Percentiles rank a stretch among this genome's conserved stretches.
These are phyloP conservation scores for Corvus hawaiiensis DNA, from an alignment of 2,113 vertebrate species.

Conservation along the genomic window DNA sequence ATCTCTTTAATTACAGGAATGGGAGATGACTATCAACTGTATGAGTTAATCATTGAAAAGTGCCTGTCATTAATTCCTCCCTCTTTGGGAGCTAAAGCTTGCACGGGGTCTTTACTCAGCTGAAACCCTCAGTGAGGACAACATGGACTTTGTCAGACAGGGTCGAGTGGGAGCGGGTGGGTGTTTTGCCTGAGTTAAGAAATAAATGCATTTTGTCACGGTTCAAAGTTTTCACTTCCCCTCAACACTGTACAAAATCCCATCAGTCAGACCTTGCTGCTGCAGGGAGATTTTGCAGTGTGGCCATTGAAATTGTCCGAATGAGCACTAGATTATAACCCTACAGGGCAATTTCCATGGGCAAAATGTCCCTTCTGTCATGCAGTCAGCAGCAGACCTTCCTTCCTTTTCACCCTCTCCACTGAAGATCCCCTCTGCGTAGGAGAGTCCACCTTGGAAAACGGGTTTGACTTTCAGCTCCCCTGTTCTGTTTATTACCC, in stretches of 20 bases:
- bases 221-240: neutral
- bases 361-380: fast-evolving
- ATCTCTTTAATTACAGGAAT: constrained; percentile 22
- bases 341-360: neutral
- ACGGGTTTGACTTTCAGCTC: neutral
- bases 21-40: neutral
- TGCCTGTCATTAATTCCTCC: neutral
- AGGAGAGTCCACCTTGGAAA: neutral
- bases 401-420: neutral
- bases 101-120: neutral
- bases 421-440: neutral
- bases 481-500: neutral
- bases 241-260: neutral
- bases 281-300: neutral
- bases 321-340: neutral
- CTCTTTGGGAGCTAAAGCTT: neutral
- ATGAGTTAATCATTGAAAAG: constrained; percentile 6
- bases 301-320: neutral
- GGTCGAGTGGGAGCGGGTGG: neutral
- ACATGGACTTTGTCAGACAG: neutral
- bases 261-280: neutral
- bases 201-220: neutral
- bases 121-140: neutral
- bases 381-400: neutral
- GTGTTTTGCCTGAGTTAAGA: neutral